Evolutionary conservation across 1,140 invertebrate genomes (phyloP).

Genomic region (Trichogramma pretiosum): DNA sequence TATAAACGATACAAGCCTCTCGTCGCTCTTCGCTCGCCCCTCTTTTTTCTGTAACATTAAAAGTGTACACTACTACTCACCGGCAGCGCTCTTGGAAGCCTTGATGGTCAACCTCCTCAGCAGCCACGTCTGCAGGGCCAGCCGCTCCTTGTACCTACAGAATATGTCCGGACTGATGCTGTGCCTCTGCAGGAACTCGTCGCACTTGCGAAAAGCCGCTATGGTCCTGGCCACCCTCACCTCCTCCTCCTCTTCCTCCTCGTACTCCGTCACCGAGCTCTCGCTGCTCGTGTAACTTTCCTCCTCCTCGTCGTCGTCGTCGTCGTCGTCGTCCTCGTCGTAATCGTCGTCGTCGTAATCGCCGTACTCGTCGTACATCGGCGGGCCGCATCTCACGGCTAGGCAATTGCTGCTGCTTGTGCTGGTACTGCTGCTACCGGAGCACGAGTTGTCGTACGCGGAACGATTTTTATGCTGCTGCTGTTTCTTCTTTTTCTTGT

Average conservation of each 20-base stretch:
- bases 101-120: constrained; percentile 28
- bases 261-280: constrained; percentile 21
- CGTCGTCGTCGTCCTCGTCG: constrained; percentile 42
- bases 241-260: constrained; percentile 32
- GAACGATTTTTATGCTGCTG: no score
- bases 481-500: no score
- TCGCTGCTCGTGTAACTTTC: constrained; percentile 28
- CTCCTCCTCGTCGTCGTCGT: constrained; percentile 54
- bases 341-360: constrained; percentile 15
- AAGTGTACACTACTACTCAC: constrained; percentile 25
- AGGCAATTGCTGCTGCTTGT: neutral
- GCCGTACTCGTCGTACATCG: neutral
- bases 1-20: no score
- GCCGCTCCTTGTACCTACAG: constrained; percentile 48
- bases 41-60: neutral
- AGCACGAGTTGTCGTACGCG: no score
- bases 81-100: constrained; percentile 23
- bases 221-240: constrained; percentile 44
- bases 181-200: constrained; percentile 54
- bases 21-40: no score
- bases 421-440: neutral
- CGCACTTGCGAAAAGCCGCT: constrained; percentile 50
- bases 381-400: no score
- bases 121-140: constrained; percentile 46
- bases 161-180: constrained; percentile 58